Conservation (phyloP, 2,113 vertebrate genomes). For the Craseonycteris thonglongyai region DNA sequence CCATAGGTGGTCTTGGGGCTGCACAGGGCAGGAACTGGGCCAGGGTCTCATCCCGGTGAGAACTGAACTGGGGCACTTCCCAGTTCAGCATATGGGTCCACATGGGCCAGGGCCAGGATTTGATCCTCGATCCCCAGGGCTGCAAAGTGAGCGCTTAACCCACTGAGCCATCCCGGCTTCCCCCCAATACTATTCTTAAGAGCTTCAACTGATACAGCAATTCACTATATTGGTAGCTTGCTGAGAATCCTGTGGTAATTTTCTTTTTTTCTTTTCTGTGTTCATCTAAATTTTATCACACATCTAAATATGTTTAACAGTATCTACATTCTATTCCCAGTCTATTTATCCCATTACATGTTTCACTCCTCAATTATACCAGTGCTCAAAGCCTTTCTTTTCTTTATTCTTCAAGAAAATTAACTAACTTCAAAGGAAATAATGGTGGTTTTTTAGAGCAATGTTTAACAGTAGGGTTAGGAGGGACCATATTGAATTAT, state of each 20-base stretch:
- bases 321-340: not conserved
- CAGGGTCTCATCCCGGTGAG: no score
- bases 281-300: not conserved
- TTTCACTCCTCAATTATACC: not conserved
- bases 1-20: no score
- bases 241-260: not conserved
- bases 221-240: conserved; percentile 13
- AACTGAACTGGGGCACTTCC: no score
- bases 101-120: no score
- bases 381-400: not conserved
- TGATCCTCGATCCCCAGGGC: no score
- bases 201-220: not conserved
- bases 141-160: no score
- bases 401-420: not conserved
- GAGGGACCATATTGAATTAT: not conserved
- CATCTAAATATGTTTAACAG: not conserved
- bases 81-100: no score
- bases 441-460: not conserved
- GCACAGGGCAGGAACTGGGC: no score
- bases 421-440: not conserved
- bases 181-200: no score
- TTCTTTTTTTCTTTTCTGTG: not conserved
- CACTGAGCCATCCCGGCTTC: no score
- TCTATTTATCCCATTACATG: not conserved
- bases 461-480: not conserved